Evolutionary conservation across 2,888 invertebrate genomes (phyloP).

Genomic region (Drosophila anomelani): DNA sequence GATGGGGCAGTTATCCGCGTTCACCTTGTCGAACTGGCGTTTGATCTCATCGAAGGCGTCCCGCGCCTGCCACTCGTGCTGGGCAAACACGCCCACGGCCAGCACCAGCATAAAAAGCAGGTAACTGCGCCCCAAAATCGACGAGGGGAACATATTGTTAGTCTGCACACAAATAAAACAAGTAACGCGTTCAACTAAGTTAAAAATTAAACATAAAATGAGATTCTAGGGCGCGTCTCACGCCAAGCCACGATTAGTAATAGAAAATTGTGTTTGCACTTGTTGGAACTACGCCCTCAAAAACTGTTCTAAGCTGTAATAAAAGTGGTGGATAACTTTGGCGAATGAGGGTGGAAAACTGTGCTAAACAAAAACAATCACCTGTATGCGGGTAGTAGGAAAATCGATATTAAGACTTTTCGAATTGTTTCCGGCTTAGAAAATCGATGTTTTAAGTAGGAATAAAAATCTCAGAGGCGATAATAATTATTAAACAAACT

Average conservation of each 20-base stretch:
- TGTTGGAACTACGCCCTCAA: constrained; percentile 78
- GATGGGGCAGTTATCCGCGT: constrained; percentile 94
- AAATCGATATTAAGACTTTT: background rate
- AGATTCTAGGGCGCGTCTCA: constrained; percentile 43
- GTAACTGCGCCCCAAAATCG: constrained; percentile 83
- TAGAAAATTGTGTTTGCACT: constrained; percentile 62
- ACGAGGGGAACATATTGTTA: constrained; percentile 69
- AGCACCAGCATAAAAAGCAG: constrained; percentile 81
- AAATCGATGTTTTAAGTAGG: background rate
- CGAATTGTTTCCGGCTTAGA: background rate
- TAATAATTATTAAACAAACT: too few relatives aligned
- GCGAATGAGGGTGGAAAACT: background rate
- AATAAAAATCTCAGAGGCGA: too few relatives aligned
- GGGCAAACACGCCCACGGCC: constrained; percentile 89
- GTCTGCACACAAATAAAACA: constrained; percentile 9
- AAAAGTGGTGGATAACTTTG: background rate
- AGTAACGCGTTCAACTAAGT: constrained; percentile 17
- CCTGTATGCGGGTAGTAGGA: background rate
- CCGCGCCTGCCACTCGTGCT: constrained; percentile 96
- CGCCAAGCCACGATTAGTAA: constrained; percentile 59
- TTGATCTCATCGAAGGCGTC: constrained; percentile 96
- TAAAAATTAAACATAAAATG: constrained; percentile 29
- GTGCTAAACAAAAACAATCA: background rate
- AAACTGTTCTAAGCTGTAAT: constrained; percentile 15
- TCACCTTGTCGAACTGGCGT: constrained; percentile 92